These are phyloP conservation scores for Apis mellifera DNA, from an alignment of 1,140 invertebrate species.

Conservation along the genomic window DNA sequence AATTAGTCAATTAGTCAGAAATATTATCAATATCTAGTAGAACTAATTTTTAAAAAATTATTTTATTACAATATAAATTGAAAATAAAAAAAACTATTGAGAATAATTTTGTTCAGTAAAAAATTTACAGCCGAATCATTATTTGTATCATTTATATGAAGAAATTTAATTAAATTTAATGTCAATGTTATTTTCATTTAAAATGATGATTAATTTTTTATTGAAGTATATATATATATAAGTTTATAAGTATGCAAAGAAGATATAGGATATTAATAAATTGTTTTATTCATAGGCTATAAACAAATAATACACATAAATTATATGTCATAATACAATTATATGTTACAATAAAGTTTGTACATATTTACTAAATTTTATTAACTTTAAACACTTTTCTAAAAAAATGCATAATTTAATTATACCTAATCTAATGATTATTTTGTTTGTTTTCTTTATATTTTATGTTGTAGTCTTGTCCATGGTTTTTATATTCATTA, in stretches of 20 bases:
- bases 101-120: neutral
- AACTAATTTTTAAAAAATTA: neutral
- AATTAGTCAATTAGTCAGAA: neutral
- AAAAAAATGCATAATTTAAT: neutral
- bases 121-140: neutral
- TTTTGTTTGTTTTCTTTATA: neutral
- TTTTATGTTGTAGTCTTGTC: conserved; percentile 59
- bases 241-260: conserved; percentile 46
- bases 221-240: conserved; percentile 43
- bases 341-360: conserved; percentile 48
- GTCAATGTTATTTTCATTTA: conserved; percentile 16
- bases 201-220: conserved; percentile 11
- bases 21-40: neutral
- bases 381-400: conserved; percentile 12
- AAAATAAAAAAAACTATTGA: neutral
- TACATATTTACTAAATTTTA: conserved; percentile 50
- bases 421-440: neutral
- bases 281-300: conserved; percentile 61
- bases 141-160: neutral
- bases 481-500: conserved; percentile 69
- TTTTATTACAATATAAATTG: conserved; percentile 2
- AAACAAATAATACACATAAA: conserved; percentile 17
- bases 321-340: conserved; percentile 38
- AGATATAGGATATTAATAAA: conserved; percentile 61
- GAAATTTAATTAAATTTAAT: conserved; percentile 11